Evolutionary conservation across 2,113 vertebrate species (phyloP).

Genomic region (Ciconia maguari): DNA sequence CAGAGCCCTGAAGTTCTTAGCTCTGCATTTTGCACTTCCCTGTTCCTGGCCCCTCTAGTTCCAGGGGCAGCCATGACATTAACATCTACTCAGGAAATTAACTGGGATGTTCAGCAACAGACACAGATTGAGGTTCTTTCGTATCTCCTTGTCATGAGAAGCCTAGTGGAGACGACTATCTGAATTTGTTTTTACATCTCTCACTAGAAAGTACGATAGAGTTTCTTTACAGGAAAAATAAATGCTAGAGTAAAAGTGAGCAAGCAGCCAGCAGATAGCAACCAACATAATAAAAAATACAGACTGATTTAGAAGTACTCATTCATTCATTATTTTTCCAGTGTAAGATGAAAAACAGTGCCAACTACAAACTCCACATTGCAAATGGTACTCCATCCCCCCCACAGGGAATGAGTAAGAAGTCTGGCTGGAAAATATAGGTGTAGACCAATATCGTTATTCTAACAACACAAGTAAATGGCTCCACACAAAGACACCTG

Average conservation of each 20-base stretch:
- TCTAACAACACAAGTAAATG: not conserved
- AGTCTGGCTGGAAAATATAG: not conserved
- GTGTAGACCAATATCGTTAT: not conserved
- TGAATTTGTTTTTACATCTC: not conserved
- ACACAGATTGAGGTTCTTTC: not conserved
- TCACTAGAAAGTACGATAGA: not conserved
- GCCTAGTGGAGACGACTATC: not conserved
- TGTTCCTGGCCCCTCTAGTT: not conserved
- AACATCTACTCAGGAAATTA: not conserved
- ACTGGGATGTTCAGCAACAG: not conserved
- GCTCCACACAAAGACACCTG: not conserved
- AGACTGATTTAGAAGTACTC: not conserved
- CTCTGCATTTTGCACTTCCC: not conserved
- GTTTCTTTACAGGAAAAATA: not conserved
- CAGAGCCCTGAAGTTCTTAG: not conserved
- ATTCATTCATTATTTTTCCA: not conserved
- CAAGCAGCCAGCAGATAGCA: not conserved
- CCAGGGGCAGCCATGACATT: rapidly evolving
- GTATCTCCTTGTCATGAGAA: not conserved
- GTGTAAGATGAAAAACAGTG: not conserved
- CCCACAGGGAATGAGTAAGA: not conserved
- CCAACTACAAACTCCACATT: not conserved
- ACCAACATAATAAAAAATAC: not conserved
- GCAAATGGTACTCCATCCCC: not conserved
- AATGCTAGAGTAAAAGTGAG: not conserved